Evolutionary conservation across 92 coral and sea anemone genomes (phyloP), one percentile per base, ranked within the genome.

Genomic region (Montipora capitata): DNA sequence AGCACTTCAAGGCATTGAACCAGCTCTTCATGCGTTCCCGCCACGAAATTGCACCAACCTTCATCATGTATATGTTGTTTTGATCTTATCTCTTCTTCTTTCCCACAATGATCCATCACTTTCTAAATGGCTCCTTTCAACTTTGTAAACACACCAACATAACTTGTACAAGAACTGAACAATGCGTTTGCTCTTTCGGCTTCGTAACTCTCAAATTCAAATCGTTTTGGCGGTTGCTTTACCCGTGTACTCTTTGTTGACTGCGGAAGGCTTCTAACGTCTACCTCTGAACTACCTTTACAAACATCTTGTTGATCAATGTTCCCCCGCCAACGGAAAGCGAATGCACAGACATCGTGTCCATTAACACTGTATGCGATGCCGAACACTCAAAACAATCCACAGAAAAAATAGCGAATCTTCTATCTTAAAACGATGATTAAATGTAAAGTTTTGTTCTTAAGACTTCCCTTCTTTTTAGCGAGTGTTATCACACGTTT

Each of bases 41-140:
- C 14, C 12, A 79, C 81, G 62, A 87, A 80, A 35, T 80, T 78
- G 12, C 75, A 45, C 87, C 91, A 87, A 61, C 11, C 68, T 0
- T 86, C 35, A 8, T 78, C 90, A 56, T 87, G 43, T 7, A 54
- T 49, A 7, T 79, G 11, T 41, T 57, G 68, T 7, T 78, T 77
- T 41, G 0, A 14, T 8, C 58, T 44, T 12, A 86, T 10, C 10
- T 86, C 64, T 49, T 77, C 90, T 69, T 54, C 38, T 56, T 4
- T 68, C 27, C 85, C 72, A 16, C 85, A 13, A n/a, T 4, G 20
- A 27, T 68, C 85, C 45, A 87, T 87, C 40, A 79, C 0, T 14
- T 38, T 8, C 49, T 54, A 13, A 74, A 88, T 88, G 6, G 14
- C 41, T 44, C 52, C 83, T 64, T 41, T 61, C 3, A 76, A 9